phyloP scores from a whole-genome alignment of 2,888 invertebrate species.

The Calameuta filiformis region DNA sequence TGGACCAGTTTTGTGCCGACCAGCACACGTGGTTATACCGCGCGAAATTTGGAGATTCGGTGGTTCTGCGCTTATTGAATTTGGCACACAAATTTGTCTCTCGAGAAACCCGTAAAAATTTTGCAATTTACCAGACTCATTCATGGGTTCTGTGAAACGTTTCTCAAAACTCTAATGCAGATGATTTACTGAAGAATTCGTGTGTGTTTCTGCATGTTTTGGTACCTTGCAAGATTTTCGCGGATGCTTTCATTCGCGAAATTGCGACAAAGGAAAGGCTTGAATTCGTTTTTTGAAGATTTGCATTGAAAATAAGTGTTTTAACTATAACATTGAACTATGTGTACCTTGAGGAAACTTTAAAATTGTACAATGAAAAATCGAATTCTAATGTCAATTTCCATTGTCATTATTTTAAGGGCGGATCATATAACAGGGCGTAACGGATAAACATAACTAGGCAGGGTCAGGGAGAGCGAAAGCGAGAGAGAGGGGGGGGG shows the following conservation, averaged over 20 bases:
- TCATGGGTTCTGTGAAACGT: not conserved
- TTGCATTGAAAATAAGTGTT: not conserved
- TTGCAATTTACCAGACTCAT: not conserved
- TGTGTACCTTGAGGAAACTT: not conserved
- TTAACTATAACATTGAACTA: not conserved
- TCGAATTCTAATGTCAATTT: constrained; percentile 3
- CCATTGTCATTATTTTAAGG: constrained; percentile 14
- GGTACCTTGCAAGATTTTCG: constrained; percentile 3
- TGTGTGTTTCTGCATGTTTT: not conserved
- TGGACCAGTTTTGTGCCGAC: constrained; percentile 11
- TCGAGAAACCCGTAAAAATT: not conserved
- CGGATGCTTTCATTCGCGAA: not conserved
- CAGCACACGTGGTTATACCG: not conserved
- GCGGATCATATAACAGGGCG: not conserved
- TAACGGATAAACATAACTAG: constrained; percentile 6
- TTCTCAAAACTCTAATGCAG: not conserved
- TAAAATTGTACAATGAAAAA: constrained; percentile 15
- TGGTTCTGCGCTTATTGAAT: not conserved
- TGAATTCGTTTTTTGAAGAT: not conserved
- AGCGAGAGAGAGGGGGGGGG: not conserved
- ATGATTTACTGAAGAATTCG: not conserved
- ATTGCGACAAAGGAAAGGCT: constrained; percentile 1
- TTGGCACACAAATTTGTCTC: not conserved
- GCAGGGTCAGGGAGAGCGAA: constrained; percentile 10
- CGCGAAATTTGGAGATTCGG: not conserved